A percentile compares a stretch with the other conserved stretches of the same genome.
phyloP scores from a whole-genome alignment of 2,888 invertebrate genomes.

The Epirrita christyi region DNA sequence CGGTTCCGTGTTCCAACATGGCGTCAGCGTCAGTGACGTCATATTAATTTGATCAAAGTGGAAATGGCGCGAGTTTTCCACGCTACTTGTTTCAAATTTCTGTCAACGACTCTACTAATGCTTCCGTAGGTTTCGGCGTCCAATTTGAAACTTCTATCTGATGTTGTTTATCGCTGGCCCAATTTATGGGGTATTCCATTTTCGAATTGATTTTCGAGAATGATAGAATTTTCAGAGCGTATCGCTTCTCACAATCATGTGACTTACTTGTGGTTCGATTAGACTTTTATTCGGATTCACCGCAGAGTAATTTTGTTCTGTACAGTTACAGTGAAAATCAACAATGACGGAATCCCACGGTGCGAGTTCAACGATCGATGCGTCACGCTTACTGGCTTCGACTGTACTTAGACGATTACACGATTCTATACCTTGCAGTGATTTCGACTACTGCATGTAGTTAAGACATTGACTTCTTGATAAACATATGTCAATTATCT shows the following conservation, averaged over 20 bases:
- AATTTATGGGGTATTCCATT: constrained; percentile 64
- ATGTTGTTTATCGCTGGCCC: constrained; percentile 66
- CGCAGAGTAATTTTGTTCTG: constrained; percentile 62
- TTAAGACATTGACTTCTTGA: too few species aligned
- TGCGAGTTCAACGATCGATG: constrained; percentile 70
- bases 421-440: constrained; percentile 42
- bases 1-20: constrained; percentile 56
- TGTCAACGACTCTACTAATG: constrained; percentile 80
- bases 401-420: constrained; percentile 57
- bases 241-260: constrained; percentile 42
- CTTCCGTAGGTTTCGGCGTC: constrained; percentile 73
- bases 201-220: constrained; percentile 49
- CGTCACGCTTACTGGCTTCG: constrained; percentile 63
- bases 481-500: constrained; percentile 48
- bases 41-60: constrained; percentile 80
- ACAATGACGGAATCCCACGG: constrained; percentile 75
- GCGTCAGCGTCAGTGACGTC: constrained; percentile 62
- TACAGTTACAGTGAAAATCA: constrained; percentile 71
- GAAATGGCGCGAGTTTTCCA: constrained; percentile 72
- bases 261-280: constrained; percentile 54
- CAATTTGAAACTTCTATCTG: constrained; percentile 77
- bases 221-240: constrained; percentile 32
- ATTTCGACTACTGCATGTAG: constrained; percentile 17
- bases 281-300: constrained; percentile 48
- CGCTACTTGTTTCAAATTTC: constrained; percentile 73